These are phyloP conservation scores for Rallus crepitans DNA, from an alignment of 2,797 vertebrate species.

Conservation along the genomic window DNA sequence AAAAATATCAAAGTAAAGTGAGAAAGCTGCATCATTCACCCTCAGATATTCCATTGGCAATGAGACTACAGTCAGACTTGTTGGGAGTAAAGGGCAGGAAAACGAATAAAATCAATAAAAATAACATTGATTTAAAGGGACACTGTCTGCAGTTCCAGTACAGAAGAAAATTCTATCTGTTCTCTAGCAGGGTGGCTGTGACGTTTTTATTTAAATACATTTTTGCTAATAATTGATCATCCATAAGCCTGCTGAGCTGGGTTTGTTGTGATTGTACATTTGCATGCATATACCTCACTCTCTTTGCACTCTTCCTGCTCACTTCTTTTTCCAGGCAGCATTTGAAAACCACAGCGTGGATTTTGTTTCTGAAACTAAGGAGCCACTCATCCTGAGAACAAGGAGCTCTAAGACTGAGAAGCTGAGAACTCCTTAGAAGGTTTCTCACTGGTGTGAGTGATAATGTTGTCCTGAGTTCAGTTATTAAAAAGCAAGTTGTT, in stretches of 20 bases:
- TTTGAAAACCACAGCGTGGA: background rate
- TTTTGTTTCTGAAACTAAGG: conserved; percentile 11
- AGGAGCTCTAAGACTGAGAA: background rate
- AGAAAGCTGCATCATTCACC: background rate
- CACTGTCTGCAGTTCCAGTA: background rate
- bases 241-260: background rate
- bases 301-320: conserved; percentile 1
- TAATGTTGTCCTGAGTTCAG: background rate
- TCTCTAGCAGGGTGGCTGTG: background rate
- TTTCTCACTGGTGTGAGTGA: background rate
- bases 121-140: background rate
- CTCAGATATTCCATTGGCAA: conserved; percentile 25
- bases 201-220: background rate
- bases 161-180: background rate
- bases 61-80: background rate
- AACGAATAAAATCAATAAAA: background rate
- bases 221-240: background rate
- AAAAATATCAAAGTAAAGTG: background rate
- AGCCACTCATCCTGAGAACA: background rate
- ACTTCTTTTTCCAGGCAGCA: background rate
- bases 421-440: background rate
- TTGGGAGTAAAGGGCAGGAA: background rate
- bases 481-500: background rate
- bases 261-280: background rate
- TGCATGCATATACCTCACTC: background rate